Percentiles rank a stretch among this genome's conserved stretches.
phyloP scores from a whole-genome alignment of 1,140 invertebrate genomes.

The Dendroctonus ponderosae region DNA sequence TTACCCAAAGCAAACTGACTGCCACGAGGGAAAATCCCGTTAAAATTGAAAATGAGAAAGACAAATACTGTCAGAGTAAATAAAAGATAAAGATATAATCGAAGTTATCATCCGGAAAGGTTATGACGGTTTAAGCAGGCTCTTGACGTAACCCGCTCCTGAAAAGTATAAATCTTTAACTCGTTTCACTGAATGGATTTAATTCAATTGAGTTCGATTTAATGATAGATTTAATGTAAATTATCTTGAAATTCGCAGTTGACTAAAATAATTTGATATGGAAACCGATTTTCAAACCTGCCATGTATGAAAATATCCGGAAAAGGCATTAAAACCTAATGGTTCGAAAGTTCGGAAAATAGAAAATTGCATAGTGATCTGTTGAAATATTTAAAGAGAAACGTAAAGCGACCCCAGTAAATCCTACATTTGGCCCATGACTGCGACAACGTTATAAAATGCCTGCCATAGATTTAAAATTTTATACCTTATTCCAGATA shows the following conservation, averaged over 20 bases:
- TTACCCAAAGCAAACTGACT: background rate
- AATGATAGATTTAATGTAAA: too few species aligned
- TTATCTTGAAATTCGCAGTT: background rate
- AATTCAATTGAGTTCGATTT: too few species aligned
- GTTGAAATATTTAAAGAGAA: conserved; percentile 9
- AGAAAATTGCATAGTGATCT: background rate
- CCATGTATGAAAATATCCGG: background rate
- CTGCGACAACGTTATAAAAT: conserved; percentile 21
- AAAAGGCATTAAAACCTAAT: background rate
- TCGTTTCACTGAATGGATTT: too few species aligned
- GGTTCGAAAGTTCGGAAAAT: too few species aligned
- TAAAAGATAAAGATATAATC: conserved; percentile 21
- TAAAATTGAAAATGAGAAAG: conserved; percentile 13
- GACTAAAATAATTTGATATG: background rate
- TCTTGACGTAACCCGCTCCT: too few species aligned
- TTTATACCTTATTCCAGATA: conserved; percentile 15
- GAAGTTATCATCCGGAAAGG: conserved; percentile 3
- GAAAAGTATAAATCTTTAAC: too few species aligned
- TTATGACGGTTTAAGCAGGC: conserved; percentile 2
- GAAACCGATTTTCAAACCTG: background rate
- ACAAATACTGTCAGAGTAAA: conserved; percentile 15
- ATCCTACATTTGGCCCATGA: conserved; percentile 10
- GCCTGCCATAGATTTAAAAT: conserved; percentile 18
- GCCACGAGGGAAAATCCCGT: background rate
- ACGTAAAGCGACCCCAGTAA: conserved; percentile 1